These are phyloP conservation scores for Scomber colias DNA, from an alignment of 2,113 vertebrate species.

Conservation along the genomic window DNA sequence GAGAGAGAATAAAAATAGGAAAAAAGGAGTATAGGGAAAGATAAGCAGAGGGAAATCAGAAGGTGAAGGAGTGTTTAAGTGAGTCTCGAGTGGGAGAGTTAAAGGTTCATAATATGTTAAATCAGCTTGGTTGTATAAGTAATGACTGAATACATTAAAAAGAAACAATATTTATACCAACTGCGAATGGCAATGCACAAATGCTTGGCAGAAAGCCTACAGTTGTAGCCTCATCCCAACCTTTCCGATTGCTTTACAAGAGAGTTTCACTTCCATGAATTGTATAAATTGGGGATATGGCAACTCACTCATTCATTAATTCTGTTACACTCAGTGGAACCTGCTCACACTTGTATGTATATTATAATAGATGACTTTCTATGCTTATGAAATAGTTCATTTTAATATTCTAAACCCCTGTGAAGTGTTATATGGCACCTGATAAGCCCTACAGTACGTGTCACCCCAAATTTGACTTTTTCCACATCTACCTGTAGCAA, in stretches of 20 bases:
- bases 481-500: not conserved
- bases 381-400: too few species aligned
- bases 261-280: not conserved
- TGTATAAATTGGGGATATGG: not conserved
- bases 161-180: not conserved
- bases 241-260: not conserved
- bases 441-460: not conserved
- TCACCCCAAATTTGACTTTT: not conserved
- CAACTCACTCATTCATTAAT: not conserved
- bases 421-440: too few species aligned
- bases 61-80: conserved; percentile 20
- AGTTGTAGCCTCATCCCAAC: not conserved
- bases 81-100: not conserved
- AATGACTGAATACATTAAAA: not conserved
- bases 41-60: not conserved
- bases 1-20: not conserved
- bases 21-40: not conserved
- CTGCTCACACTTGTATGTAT: not conserved
- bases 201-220: not conserved
- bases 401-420: too few species aligned
- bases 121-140: not conserved
- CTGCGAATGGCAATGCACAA: not conserved
- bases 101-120: conserved; percentile 5
- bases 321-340: not conserved
- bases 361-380: too few species aligned